Base-by-base conservation (phyloP, 1,140 invertebrate species). In the Meloidogyne chitwoodi region DNA sequence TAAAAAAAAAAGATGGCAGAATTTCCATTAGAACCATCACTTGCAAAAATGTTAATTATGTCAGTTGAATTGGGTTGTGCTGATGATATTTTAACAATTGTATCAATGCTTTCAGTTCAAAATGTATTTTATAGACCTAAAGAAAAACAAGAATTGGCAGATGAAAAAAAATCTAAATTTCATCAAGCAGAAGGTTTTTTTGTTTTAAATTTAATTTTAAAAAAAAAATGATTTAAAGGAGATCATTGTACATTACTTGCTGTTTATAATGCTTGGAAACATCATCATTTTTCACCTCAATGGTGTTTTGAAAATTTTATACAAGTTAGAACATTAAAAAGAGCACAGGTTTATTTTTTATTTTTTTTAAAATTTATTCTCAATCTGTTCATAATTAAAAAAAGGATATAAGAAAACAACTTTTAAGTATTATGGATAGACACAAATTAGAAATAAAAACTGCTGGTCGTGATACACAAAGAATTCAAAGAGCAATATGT, bases 221-320 rank as follows among this genome's bases (percentile, higher is more conserved):
- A 48, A 71, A 44, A 19, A 27, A 16, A 26, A 2, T 2, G 6
- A 11, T 19, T 26, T 61, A 56, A 63, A 73, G 70, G 97, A 0
- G 97, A 99, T 88, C 97, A 99, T 89, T 89, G 99, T 10, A 99
- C 96, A 0, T 88, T 99, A 14, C 88, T 99, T n/a, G 94, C 96
- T 0, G 96, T 99, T 3, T 99, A 98, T 87, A 99, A 99, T 87
- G 96, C 95, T 27, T 99, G 97, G 97, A 94, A 94, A 85, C 98
- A 98, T 85, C 98, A 98, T 88, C 97, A 98, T 87, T 98, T 98
- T 88, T 96, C 94, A 0, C 96, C 95, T 88, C 94, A 95, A 0
- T 99, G 96, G 97, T 99, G 96, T 88, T 98, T 96, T 87, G 96
- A 99, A 88, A 99, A 99, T 89, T 99, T 99, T 89, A 94, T 99